Percentiles rank a stretch among this genome's conserved stretches.
These are phyloP conservation scores for Esox niger DNA, from an alignment of 2,113 vertebrate species.

Conservation along the genomic window DNA sequence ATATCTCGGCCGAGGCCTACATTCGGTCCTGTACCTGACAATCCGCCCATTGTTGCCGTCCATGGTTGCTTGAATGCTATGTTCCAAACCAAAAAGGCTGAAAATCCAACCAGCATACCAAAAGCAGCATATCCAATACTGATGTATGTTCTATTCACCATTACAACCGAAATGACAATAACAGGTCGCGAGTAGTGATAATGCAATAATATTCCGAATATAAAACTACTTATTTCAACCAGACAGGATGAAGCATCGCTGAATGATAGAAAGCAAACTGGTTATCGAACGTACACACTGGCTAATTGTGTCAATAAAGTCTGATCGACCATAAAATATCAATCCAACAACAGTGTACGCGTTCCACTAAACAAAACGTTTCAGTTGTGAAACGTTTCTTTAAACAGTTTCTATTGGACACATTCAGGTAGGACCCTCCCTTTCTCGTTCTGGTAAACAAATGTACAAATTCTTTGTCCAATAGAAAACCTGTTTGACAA, in stretches of 20 bases:
- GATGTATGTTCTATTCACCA: constrained; percentile 67
- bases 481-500: too few relatives aligned
- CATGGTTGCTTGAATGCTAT: constrained; percentile 80
- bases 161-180: constrained; percentile 17
- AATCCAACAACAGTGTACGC: too few relatives aligned
- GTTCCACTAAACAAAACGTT: too few relatives aligned
- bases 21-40: constrained; percentile 77
- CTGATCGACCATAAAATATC: too few relatives aligned
- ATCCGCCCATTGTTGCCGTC: constrained; percentile 88
- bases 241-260: not conserved
- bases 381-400: too few relatives aligned
- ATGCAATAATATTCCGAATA: not conserved
- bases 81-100: constrained; percentile 86
- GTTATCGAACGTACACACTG: not conserved
- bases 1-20: not conserved
- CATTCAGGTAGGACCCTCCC: too few relatives aligned
- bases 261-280: not conserved
- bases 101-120: constrained; percentile 77
- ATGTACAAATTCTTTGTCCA: too few relatives aligned
- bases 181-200: not conserved
- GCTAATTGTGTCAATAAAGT: not conserved
- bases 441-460: too few relatives aligned
- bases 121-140: constrained; percentile 78
- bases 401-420: too few relatives aligned
- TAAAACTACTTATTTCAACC: not conserved